Conservation (phyloP, 2,797 vertebrate species). For the Furcifer pardalis region DNA sequence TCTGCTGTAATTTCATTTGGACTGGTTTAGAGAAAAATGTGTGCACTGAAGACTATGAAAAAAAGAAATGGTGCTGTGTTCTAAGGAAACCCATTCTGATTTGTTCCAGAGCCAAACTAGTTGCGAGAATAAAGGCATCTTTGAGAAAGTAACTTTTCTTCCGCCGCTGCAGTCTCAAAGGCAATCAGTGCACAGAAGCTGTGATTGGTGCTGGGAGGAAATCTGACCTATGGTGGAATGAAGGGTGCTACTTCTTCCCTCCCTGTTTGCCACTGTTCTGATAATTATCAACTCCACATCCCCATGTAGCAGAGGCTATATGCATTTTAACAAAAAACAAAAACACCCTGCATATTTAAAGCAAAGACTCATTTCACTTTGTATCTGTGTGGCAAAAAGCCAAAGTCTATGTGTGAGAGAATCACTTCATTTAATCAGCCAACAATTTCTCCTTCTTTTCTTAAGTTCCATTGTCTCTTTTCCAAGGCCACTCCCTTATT, state of each 20-base stretch:
- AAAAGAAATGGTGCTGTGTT: slow-evolving; percentile 18
- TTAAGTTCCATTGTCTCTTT: slow-evolving; percentile 43
- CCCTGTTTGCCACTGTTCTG: neutral
- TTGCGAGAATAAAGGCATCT: neutral
- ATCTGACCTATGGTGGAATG: no score
- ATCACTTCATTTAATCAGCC: slow-evolving; percentile 37
- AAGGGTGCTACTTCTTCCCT: neutral
- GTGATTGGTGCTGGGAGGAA: neutral
- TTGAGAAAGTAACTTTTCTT: neutral
- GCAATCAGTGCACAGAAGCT: neutral
- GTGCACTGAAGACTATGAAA: no score
- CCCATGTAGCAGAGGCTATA: neutral
- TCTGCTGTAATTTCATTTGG: no score
- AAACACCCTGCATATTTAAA: neutral
- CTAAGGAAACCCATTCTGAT: slow-evolving; percentile 44
- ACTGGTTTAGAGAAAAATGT: no score
- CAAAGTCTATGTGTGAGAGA: slow-evolving; percentile 21
- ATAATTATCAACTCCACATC: neutral
- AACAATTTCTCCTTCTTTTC: slow-evolving; percentile 46
- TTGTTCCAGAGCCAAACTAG: slow-evolving; percentile 16
- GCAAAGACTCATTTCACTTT: neutral
- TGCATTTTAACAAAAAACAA: no score
- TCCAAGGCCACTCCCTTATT: slow-evolving; percentile 29
- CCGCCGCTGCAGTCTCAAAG: neutral
- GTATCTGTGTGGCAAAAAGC: neutral